Conservation (phyloP, 2,888 invertebrate species). For the Encarsia formosa region DNA sequence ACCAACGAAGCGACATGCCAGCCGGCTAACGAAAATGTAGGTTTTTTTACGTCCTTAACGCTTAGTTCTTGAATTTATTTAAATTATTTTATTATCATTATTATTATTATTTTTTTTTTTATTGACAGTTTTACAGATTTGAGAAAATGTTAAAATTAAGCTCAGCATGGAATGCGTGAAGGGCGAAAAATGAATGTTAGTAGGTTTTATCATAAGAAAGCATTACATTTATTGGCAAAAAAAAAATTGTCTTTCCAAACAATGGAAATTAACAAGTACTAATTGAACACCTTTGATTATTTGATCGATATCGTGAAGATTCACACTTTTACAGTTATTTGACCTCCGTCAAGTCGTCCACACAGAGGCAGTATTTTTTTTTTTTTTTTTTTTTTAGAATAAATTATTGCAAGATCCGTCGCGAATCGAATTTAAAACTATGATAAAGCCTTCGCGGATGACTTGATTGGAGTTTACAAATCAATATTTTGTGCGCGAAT, state of each 20-base stretch:
- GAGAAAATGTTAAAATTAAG: constrained; percentile 10
- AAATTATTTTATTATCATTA: not conserved
- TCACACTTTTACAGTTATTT: not conserved
- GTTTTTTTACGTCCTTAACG: not conserved
- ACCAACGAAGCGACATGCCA: constrained; percentile 32
- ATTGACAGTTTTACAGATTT: not conserved
- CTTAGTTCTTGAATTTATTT: not conserved
- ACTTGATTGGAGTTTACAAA: constrained; percentile 47
- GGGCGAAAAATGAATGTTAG: constrained; percentile 43
- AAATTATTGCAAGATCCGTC: not conserved
- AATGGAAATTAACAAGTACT: constrained; percentile 21
- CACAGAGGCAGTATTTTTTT: not conserved
- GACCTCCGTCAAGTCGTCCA: constrained; percentile 9
- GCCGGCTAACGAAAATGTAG: constrained; percentile 17
- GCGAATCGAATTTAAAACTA: constrained; percentile 9
- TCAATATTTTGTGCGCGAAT: constrained; percentile 25
- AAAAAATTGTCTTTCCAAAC: constrained; percentile 34
- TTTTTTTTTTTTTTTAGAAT: not conserved
- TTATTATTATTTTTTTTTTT: not conserved
- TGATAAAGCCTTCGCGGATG: constrained; percentile 31
- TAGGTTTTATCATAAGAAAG: constrained; percentile 43
- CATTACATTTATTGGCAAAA: constrained; percentile 48
- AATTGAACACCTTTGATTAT: constrained; percentile 9
- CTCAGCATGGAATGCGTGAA: constrained; percentile 27
- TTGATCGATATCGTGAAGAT: constrained; percentile 9